Conservation (phyloP, 2,888 invertebrate genomes). For the Steinernema hermaphroditum region DNA sequence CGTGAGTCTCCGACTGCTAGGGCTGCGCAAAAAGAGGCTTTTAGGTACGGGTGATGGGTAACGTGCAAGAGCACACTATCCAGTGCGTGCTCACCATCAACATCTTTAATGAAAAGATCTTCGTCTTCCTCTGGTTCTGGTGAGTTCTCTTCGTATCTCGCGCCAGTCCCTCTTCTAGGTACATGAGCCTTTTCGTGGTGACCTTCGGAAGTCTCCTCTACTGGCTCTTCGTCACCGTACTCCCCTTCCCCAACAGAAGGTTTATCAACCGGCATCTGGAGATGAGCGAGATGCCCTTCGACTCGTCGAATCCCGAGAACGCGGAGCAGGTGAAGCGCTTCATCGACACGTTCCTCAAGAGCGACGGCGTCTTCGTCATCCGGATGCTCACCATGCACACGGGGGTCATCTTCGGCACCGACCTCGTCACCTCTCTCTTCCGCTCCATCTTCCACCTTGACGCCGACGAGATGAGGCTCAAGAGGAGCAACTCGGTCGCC, state of each 20-base stretch:
- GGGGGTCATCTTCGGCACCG: constrained; percentile 66
- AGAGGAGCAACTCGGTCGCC: constrained; percentile 57
- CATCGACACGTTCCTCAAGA: constrained; percentile 58
- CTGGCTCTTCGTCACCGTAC: constrained; percentile 57
- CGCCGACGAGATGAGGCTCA: constrained; percentile 38
- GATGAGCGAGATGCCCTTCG: constrained; percentile 65
- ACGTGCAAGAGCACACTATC: constrained; percentile 65
- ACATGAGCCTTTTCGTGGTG: constrained; percentile 54
- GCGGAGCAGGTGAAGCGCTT: constrained; percentile 57
- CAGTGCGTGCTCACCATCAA: constrained; percentile 65
- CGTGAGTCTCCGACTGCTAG: constrained; percentile 40
- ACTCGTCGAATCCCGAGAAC: constrained; percentile 47
- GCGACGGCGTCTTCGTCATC: constrained; percentile 65
- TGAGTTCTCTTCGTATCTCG: constrained; percentile 32
- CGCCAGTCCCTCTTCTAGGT: constrained; percentile 42
- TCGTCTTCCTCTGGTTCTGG: constrained; percentile 65
- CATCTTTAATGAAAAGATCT: constrained; percentile 59
- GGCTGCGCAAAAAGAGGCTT: not conserved
- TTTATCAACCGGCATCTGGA: constrained; percentile 65
- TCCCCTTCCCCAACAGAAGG: constrained; percentile 52
- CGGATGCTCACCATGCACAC: constrained; percentile 65
- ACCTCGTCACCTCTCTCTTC: constrained; percentile 63
- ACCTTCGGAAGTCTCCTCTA: constrained; percentile 62
- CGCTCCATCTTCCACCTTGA: constrained; percentile 54
- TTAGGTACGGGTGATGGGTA: constrained; percentile 65